These are phyloP conservation scores for Brachionus paranguensis DNA, from an alignment of 1,140 invertebrate species.

Conservation along the genomic window DNA sequence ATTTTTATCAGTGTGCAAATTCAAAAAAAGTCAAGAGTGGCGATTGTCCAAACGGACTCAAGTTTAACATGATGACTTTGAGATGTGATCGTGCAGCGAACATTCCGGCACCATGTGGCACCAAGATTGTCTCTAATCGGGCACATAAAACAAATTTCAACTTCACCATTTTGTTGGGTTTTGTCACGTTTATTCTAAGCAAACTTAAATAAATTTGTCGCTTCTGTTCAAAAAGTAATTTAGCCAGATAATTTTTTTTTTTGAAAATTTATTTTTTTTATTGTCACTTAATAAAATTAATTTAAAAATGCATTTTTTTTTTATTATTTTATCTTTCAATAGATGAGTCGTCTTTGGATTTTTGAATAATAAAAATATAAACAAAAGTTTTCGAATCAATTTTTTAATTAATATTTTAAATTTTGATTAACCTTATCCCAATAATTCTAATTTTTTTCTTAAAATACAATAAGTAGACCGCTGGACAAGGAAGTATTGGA, in stretches of 20 bases:
- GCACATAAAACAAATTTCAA: background rate
- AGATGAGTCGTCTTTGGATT: too few species aligned
- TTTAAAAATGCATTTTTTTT: background rate
- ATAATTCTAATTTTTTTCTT: too few species aligned
- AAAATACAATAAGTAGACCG: too few species aligned
- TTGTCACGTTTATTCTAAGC: background rate
- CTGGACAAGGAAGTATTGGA: too few species aligned
- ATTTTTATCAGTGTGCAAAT: conserved; percentile 28
- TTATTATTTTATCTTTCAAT: background rate
- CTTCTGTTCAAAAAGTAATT: background rate
- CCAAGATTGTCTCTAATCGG: background rate
- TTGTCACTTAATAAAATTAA: background rate
- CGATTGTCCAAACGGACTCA: conserved; percentile 37
- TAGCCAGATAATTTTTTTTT: background rate
- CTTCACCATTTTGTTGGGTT: background rate
- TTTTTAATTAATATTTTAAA: too few species aligned
- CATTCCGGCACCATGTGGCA: conserved; percentile 36
- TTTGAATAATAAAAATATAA: too few species aligned
- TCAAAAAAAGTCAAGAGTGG: conserved; percentile 30
- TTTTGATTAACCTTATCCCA: too few species aligned
- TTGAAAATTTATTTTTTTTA: background rate
- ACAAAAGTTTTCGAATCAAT: too few species aligned
- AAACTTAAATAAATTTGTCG: background rate
- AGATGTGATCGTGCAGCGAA: conserved; percentile 34
- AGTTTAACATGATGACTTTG: conserved; percentile 18